phyloP scores from a whole-genome alignment of 2,113 vertebrate species.

The Tragelaphus buxtoni region DNA sequence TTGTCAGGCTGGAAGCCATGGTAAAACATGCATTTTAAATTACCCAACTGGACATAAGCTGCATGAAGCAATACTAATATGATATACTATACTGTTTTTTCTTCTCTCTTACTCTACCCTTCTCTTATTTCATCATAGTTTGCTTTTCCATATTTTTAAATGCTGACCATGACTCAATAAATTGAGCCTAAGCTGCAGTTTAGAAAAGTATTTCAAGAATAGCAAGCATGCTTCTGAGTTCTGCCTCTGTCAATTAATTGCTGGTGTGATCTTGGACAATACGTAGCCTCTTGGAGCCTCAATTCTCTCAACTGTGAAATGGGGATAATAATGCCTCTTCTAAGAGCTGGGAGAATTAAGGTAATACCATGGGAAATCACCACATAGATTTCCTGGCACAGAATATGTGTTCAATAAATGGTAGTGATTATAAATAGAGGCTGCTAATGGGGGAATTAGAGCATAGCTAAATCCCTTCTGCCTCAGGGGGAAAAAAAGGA shows the following conservation, averaged over 20 bases:
- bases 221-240: not conserved
- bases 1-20: not conserved
- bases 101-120: not conserved
- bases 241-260: not conserved
- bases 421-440: conserved; percentile 37
- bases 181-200: not conserved
- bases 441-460: conserved; percentile 48
- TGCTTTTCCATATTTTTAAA: not conserved
- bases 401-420: conserved; percentile 57
- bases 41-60: not conserved
- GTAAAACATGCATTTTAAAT: not conserved
- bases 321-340: not conserved
- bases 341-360: not conserved
- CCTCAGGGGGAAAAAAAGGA: conserved; percentile 4
- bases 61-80: not conserved
- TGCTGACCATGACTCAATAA: not conserved
- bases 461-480: conserved; percentile 45
- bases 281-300: not conserved
- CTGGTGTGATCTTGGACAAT: not conserved
- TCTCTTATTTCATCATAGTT: not conserved
- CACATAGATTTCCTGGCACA: not conserved
- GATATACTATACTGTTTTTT: not conserved
- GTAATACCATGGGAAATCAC: not conserved
- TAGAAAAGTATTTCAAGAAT: not conserved
- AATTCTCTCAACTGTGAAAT: not conserved